Evolutionary conservation across 2,113 vertebrate genomes (phyloP).

Genomic region (Trinectes maculatus): DNA sequence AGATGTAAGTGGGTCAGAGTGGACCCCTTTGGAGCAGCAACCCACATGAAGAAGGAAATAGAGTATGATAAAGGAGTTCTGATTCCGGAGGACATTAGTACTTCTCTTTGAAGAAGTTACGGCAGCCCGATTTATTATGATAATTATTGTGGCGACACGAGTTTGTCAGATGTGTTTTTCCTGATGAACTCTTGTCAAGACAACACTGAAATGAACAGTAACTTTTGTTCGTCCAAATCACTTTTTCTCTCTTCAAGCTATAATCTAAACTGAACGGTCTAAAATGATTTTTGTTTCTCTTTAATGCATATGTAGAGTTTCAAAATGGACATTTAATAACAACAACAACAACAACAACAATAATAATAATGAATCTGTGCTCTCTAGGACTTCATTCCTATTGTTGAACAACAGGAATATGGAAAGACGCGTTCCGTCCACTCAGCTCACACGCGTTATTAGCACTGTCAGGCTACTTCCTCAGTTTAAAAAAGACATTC

Average conservation of each 20-base stretch:
- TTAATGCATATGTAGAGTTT: too few species aligned
- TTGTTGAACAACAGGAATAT: neutral
- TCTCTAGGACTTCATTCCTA: neutral
- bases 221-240: too few species aligned
- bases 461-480: too few species aligned
- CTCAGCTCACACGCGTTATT: neutral
- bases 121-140: constrained; percentile 32
- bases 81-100: constrained; percentile 29
- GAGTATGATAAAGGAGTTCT: constrained; percentile 41
- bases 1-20: constrained; percentile 63
- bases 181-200: constrained; percentile 1
- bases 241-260: too few species aligned
- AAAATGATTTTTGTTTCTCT: too few species aligned
- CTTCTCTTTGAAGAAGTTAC: constrained; percentile 27
- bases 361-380: neutral
- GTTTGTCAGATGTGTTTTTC: constrained; percentile 26
- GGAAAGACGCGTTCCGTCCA: neutral
- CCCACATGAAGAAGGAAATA: constrained; percentile 57
- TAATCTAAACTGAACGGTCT: too few species aligned
- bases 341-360: too few species aligned
- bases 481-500: neutral
- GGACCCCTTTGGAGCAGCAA: constrained; percentile 57
- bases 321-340: too few species aligned
- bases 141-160: constrained; percentile 33
- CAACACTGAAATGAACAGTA: neutral